Evolutionary conservation across 2,797 vertebrate genomes (phyloP).

Genomic region (Esox lucius): DNA sequence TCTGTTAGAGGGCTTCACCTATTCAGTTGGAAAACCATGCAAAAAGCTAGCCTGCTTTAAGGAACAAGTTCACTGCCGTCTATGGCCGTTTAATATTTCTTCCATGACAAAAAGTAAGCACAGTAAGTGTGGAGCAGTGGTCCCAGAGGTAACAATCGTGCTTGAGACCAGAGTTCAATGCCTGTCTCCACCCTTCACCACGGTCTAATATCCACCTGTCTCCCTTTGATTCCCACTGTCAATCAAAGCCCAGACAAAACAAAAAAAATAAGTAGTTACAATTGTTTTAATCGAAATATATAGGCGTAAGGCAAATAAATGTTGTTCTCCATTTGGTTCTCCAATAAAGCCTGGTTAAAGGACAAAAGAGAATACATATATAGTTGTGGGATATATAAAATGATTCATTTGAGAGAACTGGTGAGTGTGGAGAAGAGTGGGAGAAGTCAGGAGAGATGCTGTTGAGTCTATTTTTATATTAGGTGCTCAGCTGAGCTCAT

Average conservation of each 20-base stretch:
- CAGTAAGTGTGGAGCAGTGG: not conserved
- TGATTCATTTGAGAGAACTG: slow-evolving; percentile 6
- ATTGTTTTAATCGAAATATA: too few species aligned
- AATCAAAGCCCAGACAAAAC: too few species aligned
- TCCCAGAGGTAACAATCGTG: too few species aligned
- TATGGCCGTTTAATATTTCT: not conserved
- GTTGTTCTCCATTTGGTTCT: not conserved
- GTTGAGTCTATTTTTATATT: slow-evolving; percentile 47
- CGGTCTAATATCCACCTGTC: too few species aligned
- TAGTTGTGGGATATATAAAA: slow-evolving; percentile 6
- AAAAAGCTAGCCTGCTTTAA: slow-evolving; percentile 10
- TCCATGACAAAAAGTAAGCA: not conserved
- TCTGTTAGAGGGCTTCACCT: slow-evolving; percentile 46
- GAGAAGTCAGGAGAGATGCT: slow-evolving; percentile 32
- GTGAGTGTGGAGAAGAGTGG: slow-evolving; percentile 23
- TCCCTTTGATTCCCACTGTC: too few species aligned
- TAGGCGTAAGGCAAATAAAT: too few species aligned
- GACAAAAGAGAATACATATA: slow-evolving; percentile 1
- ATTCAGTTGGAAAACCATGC: slow-evolving; percentile 28
- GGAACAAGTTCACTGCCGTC: not conserved
- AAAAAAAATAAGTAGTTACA: too few species aligned
- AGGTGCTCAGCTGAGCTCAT: slow-evolving; percentile 63
- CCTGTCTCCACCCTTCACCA: too few species aligned
- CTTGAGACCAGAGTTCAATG: too few species aligned
- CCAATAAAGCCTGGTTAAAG: not conserved